These are phyloP conservation scores for Orchesella cincta DNA, from an alignment of 1,140 invertebrate species.

Conservation along the genomic window DNA sequence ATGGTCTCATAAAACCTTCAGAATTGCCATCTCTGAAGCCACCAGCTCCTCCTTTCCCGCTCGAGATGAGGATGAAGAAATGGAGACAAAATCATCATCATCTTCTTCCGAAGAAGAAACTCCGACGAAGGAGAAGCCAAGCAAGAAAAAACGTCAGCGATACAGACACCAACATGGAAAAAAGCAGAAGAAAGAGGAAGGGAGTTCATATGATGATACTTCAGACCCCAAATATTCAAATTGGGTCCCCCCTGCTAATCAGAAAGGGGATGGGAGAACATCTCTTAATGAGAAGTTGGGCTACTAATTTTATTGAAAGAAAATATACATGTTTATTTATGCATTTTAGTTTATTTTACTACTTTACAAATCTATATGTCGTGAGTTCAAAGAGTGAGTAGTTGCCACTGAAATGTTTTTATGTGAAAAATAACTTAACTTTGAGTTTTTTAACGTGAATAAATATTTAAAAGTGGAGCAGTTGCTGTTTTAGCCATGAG, in stretches of 20 bases:
- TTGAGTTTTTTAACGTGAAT: no score
- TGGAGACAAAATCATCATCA: conserved; percentile 54
- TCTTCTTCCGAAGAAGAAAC: conserved; percentile 49
- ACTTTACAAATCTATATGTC: no score
- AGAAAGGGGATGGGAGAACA: conserved; percentile 78
- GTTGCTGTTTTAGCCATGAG: no score
- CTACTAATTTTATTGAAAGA: conserved; percentile 63
- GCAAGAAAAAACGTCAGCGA: conserved; percentile 42
- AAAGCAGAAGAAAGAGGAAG: conserved; percentile 54
- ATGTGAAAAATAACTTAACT: no score
- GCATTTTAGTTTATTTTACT: no score
- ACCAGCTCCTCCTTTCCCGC: conserved; percentile 34
- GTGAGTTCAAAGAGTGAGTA: no score
- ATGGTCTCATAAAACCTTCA: conserved; percentile 4
- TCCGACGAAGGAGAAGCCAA: conserved; percentile 46
- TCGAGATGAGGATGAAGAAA: conserved; percentile 47
- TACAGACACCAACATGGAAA: conserved; percentile 32
- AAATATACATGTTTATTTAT: no score
- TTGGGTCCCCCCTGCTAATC: conserved; percentile 75
- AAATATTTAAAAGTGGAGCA: no score
- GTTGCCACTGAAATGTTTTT: no score
- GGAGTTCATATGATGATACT: conserved; percentile 50
- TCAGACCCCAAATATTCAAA: conserved; percentile 66
- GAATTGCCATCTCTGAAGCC: neutral
- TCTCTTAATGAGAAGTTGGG: conserved; percentile 79